Percentiles rank a stretch among this genome's conserved stretches.
Evolutionary conservation across 2,888 invertebrate species (phyloP).

Genomic region (Tipula vernalis): DNA sequence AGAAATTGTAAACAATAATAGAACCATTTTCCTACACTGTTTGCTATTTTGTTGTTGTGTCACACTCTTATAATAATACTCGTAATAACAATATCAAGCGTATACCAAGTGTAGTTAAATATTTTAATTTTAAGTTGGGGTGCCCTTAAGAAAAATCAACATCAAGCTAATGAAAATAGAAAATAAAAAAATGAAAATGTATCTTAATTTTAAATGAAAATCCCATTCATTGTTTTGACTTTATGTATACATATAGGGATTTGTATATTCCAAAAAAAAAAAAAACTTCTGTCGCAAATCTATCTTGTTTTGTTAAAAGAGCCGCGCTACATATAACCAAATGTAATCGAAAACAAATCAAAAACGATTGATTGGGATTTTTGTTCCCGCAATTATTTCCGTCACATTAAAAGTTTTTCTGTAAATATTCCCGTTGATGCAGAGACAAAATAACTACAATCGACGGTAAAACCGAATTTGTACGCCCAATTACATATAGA

Average conservation of each 20-base stretch:
- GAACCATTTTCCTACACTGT: neutral
- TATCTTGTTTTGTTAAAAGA: too few relatives aligned
- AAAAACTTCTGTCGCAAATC: too few relatives aligned
- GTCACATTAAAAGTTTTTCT: too few relatives aligned
- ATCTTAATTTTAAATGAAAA: neutral
- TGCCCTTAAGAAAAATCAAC: neutral
- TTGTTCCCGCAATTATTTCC: neutral
- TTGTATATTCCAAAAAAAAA: too few relatives aligned
- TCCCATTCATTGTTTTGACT: too few relatives aligned
- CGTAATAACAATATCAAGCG: neutral
- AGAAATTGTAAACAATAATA: neutral
- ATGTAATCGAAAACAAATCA: neutral
- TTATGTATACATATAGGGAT: too few relatives aligned
- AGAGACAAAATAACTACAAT: too few relatives aligned
- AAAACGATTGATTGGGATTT: neutral
- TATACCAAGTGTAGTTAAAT: too few relatives aligned
- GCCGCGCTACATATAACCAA: neutral
- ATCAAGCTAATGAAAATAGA: neutral
- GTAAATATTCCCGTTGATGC: too few relatives aligned
- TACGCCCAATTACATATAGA: neutral
- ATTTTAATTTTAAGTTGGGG: neutral
- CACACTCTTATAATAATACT: neutral
- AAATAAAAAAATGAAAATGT: neutral
- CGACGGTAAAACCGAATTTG: neutral
- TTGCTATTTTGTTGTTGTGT: neutral